Percentiles rank a stretch among this genome's conserved stretches.
Evolutionary conservation across 2,888 invertebrate species (phyloP).

Genomic region (Drosophila hamatofila): DNA sequence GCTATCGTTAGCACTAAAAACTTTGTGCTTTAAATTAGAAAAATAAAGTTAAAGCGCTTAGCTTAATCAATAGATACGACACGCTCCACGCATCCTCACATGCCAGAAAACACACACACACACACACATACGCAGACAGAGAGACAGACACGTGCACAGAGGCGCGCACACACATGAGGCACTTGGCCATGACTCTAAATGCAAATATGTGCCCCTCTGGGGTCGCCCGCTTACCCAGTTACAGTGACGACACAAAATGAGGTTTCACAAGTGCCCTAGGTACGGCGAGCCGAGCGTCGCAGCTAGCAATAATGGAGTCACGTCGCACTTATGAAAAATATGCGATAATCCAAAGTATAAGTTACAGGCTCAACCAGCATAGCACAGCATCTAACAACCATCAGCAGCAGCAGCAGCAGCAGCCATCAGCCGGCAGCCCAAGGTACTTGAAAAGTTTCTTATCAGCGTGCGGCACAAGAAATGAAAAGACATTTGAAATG

Average conservation of each 20-base stretch:
- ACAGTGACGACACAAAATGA: slow-evolving; percentile 63
- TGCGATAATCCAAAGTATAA: slow-evolving; percentile 78
- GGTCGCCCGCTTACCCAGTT: slow-evolving; percentile 52
- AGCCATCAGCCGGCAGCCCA: not conserved
- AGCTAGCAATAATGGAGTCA: slow-evolving; percentile 78
- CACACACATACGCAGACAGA: not conserved
- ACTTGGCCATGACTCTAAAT: slow-evolving; percentile 58
- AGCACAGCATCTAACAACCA: slow-evolving; percentile 9
- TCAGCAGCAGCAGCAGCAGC: not conserved
- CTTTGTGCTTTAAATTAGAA: slow-evolving; percentile 46
- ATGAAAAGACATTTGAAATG: slow-evolving; percentile 52
- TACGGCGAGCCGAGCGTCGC: slow-evolving; percentile 21
- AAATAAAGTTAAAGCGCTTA: slow-evolving; percentile 39
- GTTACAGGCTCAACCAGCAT: slow-evolving; percentile 38
- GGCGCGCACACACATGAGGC: slow-evolving; percentile 24
- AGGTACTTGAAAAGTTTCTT: slow-evolving; percentile 75
- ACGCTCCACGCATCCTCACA: slow-evolving; percentile 34
- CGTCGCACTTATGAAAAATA: slow-evolving; percentile 82
- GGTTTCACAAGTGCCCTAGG: slow-evolving; percentile 47
- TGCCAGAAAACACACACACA: slow-evolving; percentile 15
- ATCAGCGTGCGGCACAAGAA: slow-evolving; percentile 47
- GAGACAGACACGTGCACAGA: slow-evolving; percentile 18
- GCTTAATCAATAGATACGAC: slow-evolving; percentile 62
- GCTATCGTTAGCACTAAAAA: slow-evolving; percentile 16
- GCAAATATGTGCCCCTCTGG: slow-evolving; percentile 61